Percentiles rank a stretch among this genome's conserved stretches.
Evolutionary conservation across 2,888 invertebrate genomes (phyloP).

Genomic region (Mythimna pallens): DNA sequence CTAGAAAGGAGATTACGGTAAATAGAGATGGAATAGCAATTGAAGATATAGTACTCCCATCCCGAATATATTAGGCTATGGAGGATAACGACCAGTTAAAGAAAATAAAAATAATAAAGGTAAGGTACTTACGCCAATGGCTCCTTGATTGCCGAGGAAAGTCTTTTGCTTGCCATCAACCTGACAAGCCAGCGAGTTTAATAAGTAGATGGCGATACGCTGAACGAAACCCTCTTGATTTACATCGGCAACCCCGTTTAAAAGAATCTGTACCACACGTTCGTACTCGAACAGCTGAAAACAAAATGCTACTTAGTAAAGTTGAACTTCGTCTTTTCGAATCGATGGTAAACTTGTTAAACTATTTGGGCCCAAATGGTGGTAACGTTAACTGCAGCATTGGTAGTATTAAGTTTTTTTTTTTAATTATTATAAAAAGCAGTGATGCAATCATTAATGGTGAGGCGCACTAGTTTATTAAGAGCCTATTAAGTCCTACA

Average conservation of each 20-base stretch:
- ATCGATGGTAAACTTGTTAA: too few relatives aligned
- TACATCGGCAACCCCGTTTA: constrained; percentile 95
- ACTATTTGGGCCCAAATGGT: too few relatives aligned
- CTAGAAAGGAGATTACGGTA: neutral
- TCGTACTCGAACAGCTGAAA: constrained; percentile 97
- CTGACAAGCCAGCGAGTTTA: constrained; percentile 99
- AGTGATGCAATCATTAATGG: too few relatives aligned
- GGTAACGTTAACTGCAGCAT: too few relatives aligned
- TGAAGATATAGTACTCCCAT: neutral
- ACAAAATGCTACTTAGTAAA: neutral
- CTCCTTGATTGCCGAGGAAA: constrained; percentile 97
- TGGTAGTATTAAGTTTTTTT: too few relatives aligned
- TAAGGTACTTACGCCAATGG: constrained; percentile 93
- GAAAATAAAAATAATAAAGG: constrained; percentile 15
- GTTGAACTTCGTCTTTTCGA: too few relatives aligned
- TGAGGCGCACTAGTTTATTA: too few relatives aligned
- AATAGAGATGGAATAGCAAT: neutral
- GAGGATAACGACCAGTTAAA: neutral
- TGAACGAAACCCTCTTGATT: constrained; percentile 98
- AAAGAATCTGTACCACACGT: constrained; percentile 95
- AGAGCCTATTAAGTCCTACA: too few relatives aligned
- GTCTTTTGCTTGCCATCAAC: constrained; percentile 98
- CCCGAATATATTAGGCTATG: neutral
- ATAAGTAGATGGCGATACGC: constrained; percentile 97
- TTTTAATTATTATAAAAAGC: too few relatives aligned